phyloP scores from a whole-genome alignment of 2,797 vertebrate genomes.

The Brachyalestes nurse region DNA sequence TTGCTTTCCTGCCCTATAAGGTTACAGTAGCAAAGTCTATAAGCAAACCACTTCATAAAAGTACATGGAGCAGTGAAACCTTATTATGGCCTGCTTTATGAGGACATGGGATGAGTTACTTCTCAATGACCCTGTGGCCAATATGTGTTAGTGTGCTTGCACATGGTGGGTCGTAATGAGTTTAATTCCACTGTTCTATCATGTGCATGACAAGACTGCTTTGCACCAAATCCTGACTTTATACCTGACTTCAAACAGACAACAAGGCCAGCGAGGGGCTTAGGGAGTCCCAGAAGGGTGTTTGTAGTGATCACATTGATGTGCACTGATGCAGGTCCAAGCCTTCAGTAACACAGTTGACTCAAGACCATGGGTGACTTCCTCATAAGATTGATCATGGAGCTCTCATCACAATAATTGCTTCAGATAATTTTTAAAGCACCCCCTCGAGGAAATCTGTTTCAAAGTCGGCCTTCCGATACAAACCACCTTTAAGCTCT shows the following conservation, averaged over 20 bases:
- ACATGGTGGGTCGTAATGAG: not conserved
- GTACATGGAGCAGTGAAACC: conserved; percentile 2
- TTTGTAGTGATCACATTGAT: conserved; percentile 19
- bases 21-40: not conserved
- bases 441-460: not conserved
- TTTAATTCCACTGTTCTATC: conserved; percentile 21
- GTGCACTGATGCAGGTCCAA: conserved; percentile 15
- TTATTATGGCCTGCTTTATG: conserved; percentile 1
- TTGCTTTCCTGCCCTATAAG: not conserved
- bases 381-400: not conserved
- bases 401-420: not conserved
- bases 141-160: conserved; percentile 13
- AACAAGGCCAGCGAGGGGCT: conserved; percentile 25
- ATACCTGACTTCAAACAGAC: conserved; percentile 1
- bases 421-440: not conserved
- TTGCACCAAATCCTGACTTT: conserved; percentile 27
- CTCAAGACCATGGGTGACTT: not conserved
- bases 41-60: not conserved
- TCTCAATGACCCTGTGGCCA: conserved; percentile 17
- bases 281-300: conserved; percentile 31
- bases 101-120: not conserved
- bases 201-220: conserved; percentile 37
- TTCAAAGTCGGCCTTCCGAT: not conserved
- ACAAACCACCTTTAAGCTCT: too few species aligned
- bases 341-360: not conserved